Percentiles rank a stretch among this genome's conserved stretches.
Evolutionary conservation across 2,113 vertebrate species (phyloP).

Genomic region (Callopanchax toddi): DNA sequence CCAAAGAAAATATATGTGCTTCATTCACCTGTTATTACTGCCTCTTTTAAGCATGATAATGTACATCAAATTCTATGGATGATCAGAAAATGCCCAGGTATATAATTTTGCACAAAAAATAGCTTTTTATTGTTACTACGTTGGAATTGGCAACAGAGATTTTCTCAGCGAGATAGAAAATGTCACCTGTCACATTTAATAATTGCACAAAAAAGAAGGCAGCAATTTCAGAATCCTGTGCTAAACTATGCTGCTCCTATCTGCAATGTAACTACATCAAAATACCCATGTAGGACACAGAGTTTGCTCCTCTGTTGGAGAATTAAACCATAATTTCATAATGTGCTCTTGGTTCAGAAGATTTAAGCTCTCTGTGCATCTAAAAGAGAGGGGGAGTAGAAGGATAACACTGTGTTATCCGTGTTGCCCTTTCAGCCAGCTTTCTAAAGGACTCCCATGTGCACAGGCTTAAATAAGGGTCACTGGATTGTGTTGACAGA

Average conservation of each 20-base stretch:
- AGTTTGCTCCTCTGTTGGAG: slow-evolving; percentile 27
- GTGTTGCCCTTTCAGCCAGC: slow-evolving; percentile 39
- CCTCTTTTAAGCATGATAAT: slow-evolving; percentile 6
- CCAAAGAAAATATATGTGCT: neutral
- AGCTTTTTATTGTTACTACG: slow-evolving; percentile 32
- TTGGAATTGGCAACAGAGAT: slow-evolving; percentile 49
- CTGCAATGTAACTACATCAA: slow-evolving; percentile 33
- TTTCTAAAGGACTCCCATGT: slow-evolving; percentile 31
- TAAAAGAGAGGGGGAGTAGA: neutral
- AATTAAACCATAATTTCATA: slow-evolving; percentile 12
- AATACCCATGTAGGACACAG: slow-evolving; percentile 28
- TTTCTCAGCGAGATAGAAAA: slow-evolving; percentile 47
- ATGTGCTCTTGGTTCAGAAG: slow-evolving; percentile 11
- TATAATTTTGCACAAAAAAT: neutral
- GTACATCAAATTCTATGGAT: neutral
- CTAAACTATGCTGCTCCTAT: slow-evolving; percentile 48
- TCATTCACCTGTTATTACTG: slow-evolving; percentile 3
- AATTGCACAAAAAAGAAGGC: slow-evolving; percentile 50
- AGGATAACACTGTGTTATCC: slow-evolving; percentile 12
- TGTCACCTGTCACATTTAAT: slow-evolving; percentile 72
- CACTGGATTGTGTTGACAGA: slow-evolving; percentile 25
- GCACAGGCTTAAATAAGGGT: slow-evolving; percentile 40
- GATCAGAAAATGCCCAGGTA: slow-evolving; percentile 5
- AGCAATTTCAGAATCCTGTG: slow-evolving; percentile 30
- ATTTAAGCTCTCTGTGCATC: neutral